Base-by-base conservation (phyloP, 2,113 vertebrate genomes). In the Gymnobelideus leadbeateri region DNA sequence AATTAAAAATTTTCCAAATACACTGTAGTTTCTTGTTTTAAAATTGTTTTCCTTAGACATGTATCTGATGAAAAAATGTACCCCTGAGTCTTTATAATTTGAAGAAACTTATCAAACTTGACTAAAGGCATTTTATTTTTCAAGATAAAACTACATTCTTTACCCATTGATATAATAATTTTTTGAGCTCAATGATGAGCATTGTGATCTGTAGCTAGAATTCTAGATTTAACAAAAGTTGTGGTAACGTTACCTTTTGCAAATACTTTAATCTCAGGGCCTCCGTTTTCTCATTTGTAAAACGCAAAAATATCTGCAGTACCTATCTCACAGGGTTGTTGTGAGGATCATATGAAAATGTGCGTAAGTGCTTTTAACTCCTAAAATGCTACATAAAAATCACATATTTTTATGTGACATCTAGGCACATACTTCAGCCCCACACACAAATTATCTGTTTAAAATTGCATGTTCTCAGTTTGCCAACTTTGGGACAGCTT, bases 1-100 rank as follows among this genome's bases (percentile, higher is more conserved):
- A 92, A 5, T 52, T 93, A 89, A 97, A 94, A 93, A 93, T 54
- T 94, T 96, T 68, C 52, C 47, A 91, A 52, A 90, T 4, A 90
- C 7, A 93, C 11, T 77, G 90, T 47, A 77, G 91, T 95, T 89
- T 93, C 92, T 93, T 51, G 46, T 90, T 93, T 91, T 92, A 57
- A 94, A 96, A 92, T 51, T 93, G 94, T 84, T 16, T 43, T 84
- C n/a, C 68, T 84, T 8, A 43, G n/a, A 43, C 16, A 8, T 84
- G 21, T 43, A 23, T 84, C 68, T 43, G 19, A 1, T 21, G 6
- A 23, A 43, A n/a, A 84, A 84, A 84, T 3, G 6, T 43, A 23
- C 43, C 5, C 37, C 28, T 84, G 8, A 43, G 68, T 43, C 16
- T 84, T 23, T 25, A 68, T 37, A 68, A 84, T 43, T 84, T 84